Evolutionary conservation across 2,888 invertebrate genomes (phyloP), one percentile per base, ranked within the genome.

Genomic region (Terebella lapidaria): DNA sequence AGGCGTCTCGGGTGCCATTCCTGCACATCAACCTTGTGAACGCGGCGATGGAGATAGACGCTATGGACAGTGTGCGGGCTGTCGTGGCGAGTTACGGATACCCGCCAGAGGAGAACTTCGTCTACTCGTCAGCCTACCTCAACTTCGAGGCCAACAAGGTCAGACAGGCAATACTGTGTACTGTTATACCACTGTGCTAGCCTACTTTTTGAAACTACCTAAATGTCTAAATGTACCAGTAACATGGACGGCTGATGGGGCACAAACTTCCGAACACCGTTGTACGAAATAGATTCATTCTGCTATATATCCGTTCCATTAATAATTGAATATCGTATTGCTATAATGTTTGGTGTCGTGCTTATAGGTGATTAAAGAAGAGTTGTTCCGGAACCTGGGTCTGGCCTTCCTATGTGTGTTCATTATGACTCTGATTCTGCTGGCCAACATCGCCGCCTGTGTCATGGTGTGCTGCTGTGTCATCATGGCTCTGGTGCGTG

Each of bases 351-450:
- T n/a, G n/a, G n/a, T 35, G 29, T 55, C 10, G 46, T 30, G 10
- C 42, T 4, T 56, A 26, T 52, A 85, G 84, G 81, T 87, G 5
- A 89, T 92, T 63, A 86, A 87, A 3, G 81, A 84, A 27, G 92
- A 91, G 82, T 86, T 91, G 18, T 85, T 87, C 68, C 83, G 90
- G 63, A 91, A 91, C 79, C 84, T 92, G 60, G 84, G 87, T 59
- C 79, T 91, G 52, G 90, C 91, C 0, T 82, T 90, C 60, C 72
- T 87, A 29, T 89, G 90, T 77, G 91, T 91, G 0, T 89, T 91
- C 87, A 74, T 86, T n/a, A 89, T 89, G 70, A 90, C 90, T 0
- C 78, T 87, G 18, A 74, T 90, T 27, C 82, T 92, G 27, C 89
- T 91, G 67, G 88, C 88, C 5, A 88, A 91, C 79, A 74, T 88